phyloP scores from a whole-genome alignment of 2,113 vertebrate species.

The Percina caprodes region DNA sequence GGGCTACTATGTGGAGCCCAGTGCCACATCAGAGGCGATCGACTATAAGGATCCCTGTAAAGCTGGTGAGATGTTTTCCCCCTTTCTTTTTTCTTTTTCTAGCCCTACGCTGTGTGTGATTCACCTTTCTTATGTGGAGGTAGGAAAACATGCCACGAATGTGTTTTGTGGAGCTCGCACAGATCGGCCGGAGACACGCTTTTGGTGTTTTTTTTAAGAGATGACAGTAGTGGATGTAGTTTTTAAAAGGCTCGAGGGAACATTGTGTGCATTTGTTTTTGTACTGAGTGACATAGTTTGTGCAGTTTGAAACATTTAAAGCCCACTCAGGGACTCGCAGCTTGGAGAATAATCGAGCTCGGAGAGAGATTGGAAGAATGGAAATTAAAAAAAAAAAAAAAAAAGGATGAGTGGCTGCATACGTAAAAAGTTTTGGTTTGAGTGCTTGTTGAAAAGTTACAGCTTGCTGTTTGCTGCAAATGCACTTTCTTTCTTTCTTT shows the following conservation, averaged over 20 bases:
- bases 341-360: slow-evolving; percentile 17
- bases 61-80: slow-evolving; percentile 79
- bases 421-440: slow-evolving; percentile 58
- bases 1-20: slow-evolving; percentile 80
- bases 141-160: slow-evolving; percentile 76
- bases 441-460: slow-evolving; percentile 63
- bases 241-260: slow-evolving; percentile 58
- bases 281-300: slow-evolving; percentile 54
- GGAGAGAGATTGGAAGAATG: slow-evolving; percentile 14
- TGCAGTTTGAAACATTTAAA: slow-evolving; percentile 63
- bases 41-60: slow-evolving; percentile 87
- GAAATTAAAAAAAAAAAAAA: not conserved
- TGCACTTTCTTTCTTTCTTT: slow-evolving; percentile 23
- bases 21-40: slow-evolving; percentile 81
- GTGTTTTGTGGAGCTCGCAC: slow-evolving; percentile 50
- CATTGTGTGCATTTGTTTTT: slow-evolving; percentile 69
- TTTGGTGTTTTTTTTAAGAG: slow-evolving; percentile 13
- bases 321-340: slow-evolving; percentile 30
- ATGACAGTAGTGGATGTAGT: slow-evolving; percentile 78
- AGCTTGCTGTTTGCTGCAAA: slow-evolving; percentile 24
- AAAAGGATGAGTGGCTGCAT: slow-evolving; percentile 8
- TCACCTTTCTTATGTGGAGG: slow-evolving; percentile 52
- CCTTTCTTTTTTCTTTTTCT: not conserved
- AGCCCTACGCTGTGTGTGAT: slow-evolving; percentile 37
- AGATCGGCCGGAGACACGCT: slow-evolving; percentile 36